Base-by-base conservation (phyloP, 2,888 invertebrate species). In the Sphaeridia pumilis region DNA sequence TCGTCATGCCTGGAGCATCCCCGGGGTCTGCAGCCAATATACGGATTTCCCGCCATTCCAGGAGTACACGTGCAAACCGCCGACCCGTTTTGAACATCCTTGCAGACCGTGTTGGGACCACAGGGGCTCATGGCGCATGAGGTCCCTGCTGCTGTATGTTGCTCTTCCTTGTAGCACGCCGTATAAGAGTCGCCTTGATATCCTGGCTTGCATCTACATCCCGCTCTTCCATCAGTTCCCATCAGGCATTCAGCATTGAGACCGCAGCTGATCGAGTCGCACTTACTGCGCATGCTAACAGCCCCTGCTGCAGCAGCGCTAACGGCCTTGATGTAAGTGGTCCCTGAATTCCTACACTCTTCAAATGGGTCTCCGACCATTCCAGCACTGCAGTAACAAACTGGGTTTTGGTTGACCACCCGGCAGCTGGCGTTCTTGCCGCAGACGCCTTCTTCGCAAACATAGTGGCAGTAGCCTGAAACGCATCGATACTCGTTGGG, bases 351-450 rank as follows among this genome's bases (percentile, higher is more conserved):
- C 17, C 34, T 26, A 26, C 51, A 51, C 27, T 51, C 51, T 12
- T 51, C 46, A 28, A 51, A 51, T 22, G 51, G 51, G 21, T 51
- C 51, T 10, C 51, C 51, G 12, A 20, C 36, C 28, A 38, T 25
- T 17, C 51, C 51, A 31, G 46, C 26, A 10, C 20, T 26, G 26
- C 51, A 51, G 28, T 44, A 45, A 35, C 51, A 51, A 3, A 51
- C 51, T 10, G 67, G 66, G 14, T 64, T 57, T 54, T 67, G 67
- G 51, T 67, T 63, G 22, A 59, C 54, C 2, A 65, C 61, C 27
- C 62, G 63, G 45, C 67, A 69, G 22, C 61, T 64, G 17, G 68
- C 68, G 55, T 66, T 62, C 26, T 52, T 45, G 3, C 51, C 51
- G 46, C 51, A 51, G 1, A 51, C 46, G n/a, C 46, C 51, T 7